phyloP scores from a whole-genome alignment of 2,888 invertebrate genomes.

The Zootermopsis nevadensis region DNA sequence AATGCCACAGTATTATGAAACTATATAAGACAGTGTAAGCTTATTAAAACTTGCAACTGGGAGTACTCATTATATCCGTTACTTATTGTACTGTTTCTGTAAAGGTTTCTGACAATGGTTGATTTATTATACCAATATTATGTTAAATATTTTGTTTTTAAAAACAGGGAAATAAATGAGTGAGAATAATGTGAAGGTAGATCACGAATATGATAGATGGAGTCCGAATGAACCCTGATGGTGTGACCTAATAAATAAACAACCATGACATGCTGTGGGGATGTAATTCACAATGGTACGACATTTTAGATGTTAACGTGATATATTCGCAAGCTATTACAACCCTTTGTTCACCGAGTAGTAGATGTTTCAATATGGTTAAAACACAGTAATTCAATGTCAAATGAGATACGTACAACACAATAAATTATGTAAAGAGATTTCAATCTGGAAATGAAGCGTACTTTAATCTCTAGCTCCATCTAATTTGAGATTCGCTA shows the following conservation, averaged over 20 bases:
- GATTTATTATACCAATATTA: too few species aligned
- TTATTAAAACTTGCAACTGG: too few species aligned
- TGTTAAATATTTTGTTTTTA: too few species aligned
- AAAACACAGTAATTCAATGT: slow-evolving; percentile 4
- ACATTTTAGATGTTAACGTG: neutral
- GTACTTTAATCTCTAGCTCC: slow-evolving; percentile 33
- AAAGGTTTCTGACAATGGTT: too few species aligned
- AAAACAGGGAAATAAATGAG: too few species aligned
- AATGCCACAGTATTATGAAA: too few species aligned
- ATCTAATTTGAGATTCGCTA: slow-evolving; percentile 18
- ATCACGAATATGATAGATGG: too few species aligned
- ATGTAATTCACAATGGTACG: neutral
- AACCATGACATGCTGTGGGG: neutral
- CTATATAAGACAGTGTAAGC: too few species aligned
- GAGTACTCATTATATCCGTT: too few species aligned
- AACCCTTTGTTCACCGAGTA: neutral
- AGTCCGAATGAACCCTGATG: neutral
- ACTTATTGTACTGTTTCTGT: too few species aligned
- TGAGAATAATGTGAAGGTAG: too few species aligned
- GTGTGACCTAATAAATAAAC: neutral
- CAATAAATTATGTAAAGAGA: slow-evolving; percentile 27
- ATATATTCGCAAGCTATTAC: neutral
- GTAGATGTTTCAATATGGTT: neutral
- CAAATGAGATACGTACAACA: neutral
- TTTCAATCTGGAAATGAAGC: slow-evolving; percentile 44